A percentile compares a stretch with the other conserved stretches of the same genome.
These are phyloP conservation scores for Microvelia longipes DNA, from an alignment of 1,140 invertebrate species.

Conservation along the genomic window DNA sequence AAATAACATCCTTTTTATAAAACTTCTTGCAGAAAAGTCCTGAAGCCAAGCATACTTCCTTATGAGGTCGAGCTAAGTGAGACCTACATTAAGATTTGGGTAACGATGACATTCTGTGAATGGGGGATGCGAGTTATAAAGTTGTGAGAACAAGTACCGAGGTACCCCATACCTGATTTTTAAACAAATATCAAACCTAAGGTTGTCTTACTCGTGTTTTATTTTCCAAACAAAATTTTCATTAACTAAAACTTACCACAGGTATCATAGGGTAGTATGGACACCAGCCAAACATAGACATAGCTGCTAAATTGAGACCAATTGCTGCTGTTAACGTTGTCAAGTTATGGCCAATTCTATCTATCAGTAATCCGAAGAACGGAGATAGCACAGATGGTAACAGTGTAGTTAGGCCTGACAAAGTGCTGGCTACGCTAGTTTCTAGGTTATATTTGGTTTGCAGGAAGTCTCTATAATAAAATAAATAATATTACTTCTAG, in stretches of 20 bases:
- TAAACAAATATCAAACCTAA: too few relatives aligned
- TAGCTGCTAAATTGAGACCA: neutral
- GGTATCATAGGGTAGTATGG: neutral
- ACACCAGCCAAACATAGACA: neutral
- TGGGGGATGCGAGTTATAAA: too few relatives aligned
- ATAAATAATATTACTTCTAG: neutral
- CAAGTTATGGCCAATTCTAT: neutral
- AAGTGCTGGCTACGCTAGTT: neutral
- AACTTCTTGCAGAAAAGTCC: too few relatives aligned
- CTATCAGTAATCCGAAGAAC: neutral
- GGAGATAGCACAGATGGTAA: neutral
- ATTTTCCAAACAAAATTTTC: too few relatives aligned
- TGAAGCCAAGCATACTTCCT: too few relatives aligned
- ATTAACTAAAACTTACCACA: neutral
- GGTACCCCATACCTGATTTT: too few relatives aligned
- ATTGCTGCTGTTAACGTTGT: neutral
- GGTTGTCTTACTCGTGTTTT: too few relatives aligned
- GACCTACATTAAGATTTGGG: too few relatives aligned
- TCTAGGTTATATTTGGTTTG: neutral
- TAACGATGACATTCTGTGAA: too few relatives aligned
- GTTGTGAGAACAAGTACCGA: too few relatives aligned
- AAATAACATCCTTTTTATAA: too few relatives aligned
- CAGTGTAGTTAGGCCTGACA: neutral
- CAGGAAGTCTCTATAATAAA: neutral
- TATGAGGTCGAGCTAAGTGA: too few relatives aligned